These are phyloP conservation scores for Pteria penguin DNA, from an alignment of 2,888 invertebrate genomes.

Conservation along the genomic window DNA sequence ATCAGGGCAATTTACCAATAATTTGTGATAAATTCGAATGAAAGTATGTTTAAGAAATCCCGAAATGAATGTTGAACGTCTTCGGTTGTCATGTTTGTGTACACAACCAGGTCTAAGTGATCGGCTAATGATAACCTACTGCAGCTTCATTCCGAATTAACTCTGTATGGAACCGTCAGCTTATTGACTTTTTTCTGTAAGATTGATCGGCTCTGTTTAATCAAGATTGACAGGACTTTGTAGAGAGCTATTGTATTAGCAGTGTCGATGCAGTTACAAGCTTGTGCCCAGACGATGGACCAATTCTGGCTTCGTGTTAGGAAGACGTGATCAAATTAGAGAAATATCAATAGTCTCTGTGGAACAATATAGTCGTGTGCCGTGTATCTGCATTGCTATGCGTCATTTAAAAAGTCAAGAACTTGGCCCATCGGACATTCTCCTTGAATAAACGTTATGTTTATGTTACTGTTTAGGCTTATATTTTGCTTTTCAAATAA, in stretches of 20 bases:
- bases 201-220: neutral
- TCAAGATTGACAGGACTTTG: neutral
- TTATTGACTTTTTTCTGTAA: neutral
- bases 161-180: constrained; percentile 10
- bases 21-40: neutral
- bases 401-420: too few relatives aligned
- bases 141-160: constrained; percentile 2
- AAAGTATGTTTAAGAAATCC: neutral
- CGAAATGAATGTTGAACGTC: neutral
- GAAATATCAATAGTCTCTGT: too few relatives aligned
- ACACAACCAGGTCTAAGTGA: constrained; percentile 16
- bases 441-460: too few relatives aligned
- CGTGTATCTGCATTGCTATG: too few relatives aligned
- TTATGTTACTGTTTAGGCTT: too few relatives aligned
- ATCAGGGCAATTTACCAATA: neutral
- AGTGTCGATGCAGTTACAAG: neutral
- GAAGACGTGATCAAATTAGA: neutral
- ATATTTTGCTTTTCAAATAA: too few relatives aligned
- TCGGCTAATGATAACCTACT: constrained; percentile 15
- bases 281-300: neutral
- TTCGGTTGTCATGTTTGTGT: constrained; percentile 1
- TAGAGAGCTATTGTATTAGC: neutral
- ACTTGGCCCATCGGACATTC: too few relatives aligned
- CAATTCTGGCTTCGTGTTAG: neutral
- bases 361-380: too few relatives aligned